Conservation (phyloP, 2,888 invertebrate species). For the Lithophane socia region DNA sequence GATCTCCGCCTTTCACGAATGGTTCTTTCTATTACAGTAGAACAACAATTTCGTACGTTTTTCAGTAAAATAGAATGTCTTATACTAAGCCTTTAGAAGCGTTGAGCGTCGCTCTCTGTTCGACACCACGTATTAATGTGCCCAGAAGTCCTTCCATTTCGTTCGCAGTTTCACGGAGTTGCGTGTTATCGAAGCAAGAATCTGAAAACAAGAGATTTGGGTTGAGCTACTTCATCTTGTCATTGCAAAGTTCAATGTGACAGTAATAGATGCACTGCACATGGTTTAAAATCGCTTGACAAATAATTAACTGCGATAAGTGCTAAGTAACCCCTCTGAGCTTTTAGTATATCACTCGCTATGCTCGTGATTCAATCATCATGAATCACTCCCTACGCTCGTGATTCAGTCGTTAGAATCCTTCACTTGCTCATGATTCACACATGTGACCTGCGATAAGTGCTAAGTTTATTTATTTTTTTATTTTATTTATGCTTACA, state of each 20-base stretch:
- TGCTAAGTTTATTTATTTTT: too few relatives aligned
- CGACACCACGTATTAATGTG: conserved; percentile 92
- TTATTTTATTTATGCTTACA: too few relatives aligned
- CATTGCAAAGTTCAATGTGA: not conserved
- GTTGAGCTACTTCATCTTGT: not conserved
- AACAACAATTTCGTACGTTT: not conserved
- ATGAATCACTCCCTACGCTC: too few relatives aligned
- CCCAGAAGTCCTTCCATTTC: conserved; percentile 93
- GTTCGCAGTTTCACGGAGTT: conserved; percentile 92
- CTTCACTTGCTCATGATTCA: too few relatives aligned
- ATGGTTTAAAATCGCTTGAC: too few relatives aligned
- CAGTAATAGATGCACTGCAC: not conserved
- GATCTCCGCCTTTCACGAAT: not conserved
- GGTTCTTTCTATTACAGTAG: not conserved
- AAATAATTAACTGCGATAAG: too few relatives aligned
- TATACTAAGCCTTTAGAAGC: conserved; percentile 74
- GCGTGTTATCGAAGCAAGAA: conserved; percentile 91
- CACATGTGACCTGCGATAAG: too few relatives aligned
- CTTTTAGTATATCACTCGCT: too few relatives aligned
- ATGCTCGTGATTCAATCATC: too few relatives aligned
- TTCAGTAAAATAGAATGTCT: conserved; percentile 4
- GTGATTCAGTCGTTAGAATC: too few relatives aligned
- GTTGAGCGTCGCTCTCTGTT: conserved; percentile 88
- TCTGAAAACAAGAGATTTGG: conserved; percentile 72
- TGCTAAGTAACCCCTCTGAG: too few relatives aligned